A percentile compares a stretch with the other conserved stretches of the same genome.
These are phyloP conservation scores for Sthenelais limicola DNA, from an alignment of 2,888 invertebrate genomes.

Conservation along the genomic window DNA sequence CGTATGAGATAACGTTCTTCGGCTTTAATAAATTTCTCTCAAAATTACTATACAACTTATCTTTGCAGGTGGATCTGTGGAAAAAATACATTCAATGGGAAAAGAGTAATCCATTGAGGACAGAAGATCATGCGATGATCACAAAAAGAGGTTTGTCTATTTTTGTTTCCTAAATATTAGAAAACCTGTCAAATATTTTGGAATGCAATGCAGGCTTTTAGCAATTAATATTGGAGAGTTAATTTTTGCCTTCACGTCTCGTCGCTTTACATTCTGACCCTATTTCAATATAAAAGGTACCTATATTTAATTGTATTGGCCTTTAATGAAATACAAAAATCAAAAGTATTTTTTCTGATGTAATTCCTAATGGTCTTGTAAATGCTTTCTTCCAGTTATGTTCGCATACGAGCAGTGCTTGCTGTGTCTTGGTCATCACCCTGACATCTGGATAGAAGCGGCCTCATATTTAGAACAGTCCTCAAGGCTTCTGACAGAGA, in stretches of 20 bases:
- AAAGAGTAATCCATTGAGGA: slow-evolving; percentile 94
- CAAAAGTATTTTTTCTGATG: neutral
- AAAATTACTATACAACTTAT: no score
- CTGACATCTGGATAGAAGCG: slow-evolving; percentile 97
- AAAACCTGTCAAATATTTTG: no score
- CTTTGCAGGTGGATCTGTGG: slow-evolving; percentile 92
- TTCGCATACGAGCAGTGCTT: slow-evolving; percentile 99
- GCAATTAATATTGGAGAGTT: no score
- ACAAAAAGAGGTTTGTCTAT: slow-evolving; percentile 82
- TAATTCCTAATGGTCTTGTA: no score
- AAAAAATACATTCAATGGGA: slow-evolving; percentile 99
- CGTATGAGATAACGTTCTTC: neutral
- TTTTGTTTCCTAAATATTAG: no score
- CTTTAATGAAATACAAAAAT: no score
- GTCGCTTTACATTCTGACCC: no score
- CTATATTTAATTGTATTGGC: no score
- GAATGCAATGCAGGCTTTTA: no score
- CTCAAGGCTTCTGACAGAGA: slow-evolving; percentile 92
- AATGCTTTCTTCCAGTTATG: slow-evolving; percentile 82
- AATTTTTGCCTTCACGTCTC: no score
- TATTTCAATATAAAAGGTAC: no score
- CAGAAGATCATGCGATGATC: slow-evolving; percentile 94
- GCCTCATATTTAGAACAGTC: slow-evolving; percentile 97
- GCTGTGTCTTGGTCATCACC: slow-evolving; percentile 95
- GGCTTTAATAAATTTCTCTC: neutral